A percentile compares a stretch with the other conserved stretches of the same genome.
Evolutionary conservation across 1,140 invertebrate species (phyloP).

Genomic region (Drosophila repletoides): DNA sequence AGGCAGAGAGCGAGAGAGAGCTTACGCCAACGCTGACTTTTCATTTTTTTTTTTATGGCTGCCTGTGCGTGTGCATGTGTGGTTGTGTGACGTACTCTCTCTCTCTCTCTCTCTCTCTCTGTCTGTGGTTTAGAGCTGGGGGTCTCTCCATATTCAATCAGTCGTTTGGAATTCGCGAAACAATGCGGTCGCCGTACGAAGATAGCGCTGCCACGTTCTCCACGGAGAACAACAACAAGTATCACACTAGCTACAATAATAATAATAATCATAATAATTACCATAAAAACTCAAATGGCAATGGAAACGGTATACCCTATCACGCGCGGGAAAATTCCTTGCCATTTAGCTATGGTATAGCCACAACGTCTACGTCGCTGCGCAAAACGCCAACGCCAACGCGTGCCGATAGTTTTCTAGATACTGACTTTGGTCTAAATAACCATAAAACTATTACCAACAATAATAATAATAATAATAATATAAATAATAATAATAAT

Average conservation of each 20-base stretch:
- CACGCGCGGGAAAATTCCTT: conserved; percentile 90
- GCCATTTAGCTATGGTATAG: conserved; percentile 89
- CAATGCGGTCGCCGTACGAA: conserved; percentile 74
- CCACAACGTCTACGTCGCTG: conserved; percentile 70
- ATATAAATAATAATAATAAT: conserved; percentile 32
- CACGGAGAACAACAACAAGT: conserved; percentile 64
- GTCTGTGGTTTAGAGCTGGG: conserved; percentile 18
- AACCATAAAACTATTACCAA: conserved; percentile 13
- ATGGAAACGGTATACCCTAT: conserved; percentile 86
- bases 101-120: neutral
- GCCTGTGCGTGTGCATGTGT: neutral
- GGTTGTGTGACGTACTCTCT: neutral
- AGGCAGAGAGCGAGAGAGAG: conserved; percentile 23
- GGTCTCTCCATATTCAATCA: conserved; percentile 60
- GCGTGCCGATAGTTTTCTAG: conserved; percentile 66
- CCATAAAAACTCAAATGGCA: conserved; percentile 62
- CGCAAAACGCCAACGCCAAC: conserved; percentile 71
- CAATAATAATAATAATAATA: conserved; percentile 16
- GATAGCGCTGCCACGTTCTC: conserved; percentile 60
- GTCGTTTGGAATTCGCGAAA: conserved; percentile 79
- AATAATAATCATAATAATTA: conserved; percentile 71
- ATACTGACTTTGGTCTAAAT: conserved; percentile 57
- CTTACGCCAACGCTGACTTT: conserved; percentile 65
- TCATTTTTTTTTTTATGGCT: conserved; percentile 37
- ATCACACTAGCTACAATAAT: conserved; percentile 41